Evolutionary conservation across 2,113 vertebrate species (phyloP).

Genomic region (Connochaetes taurinus): DNA sequence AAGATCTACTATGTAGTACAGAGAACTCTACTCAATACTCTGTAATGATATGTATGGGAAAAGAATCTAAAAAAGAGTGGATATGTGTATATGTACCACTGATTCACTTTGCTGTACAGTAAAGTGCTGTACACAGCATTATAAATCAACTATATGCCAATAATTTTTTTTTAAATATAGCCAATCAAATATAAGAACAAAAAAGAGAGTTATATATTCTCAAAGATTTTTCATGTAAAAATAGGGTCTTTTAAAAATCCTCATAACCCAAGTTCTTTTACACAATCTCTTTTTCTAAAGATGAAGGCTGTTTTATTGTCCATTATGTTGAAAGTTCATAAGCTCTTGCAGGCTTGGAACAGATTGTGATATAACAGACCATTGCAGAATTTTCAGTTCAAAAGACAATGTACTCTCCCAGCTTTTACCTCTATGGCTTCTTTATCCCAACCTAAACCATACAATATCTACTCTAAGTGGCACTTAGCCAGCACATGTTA

Average conservation of each 20-base stretch:
- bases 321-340: not conserved
- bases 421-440: not conserved
- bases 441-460: not conserved
- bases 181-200: not conserved
- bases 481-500: not conserved
- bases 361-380: not conserved
- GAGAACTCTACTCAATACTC: not conserved
- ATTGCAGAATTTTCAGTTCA: not conserved
- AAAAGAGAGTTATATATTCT: not conserved
- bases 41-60: not conserved
- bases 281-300: not conserved
- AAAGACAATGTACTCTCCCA: not conserved
- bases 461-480: not conserved
- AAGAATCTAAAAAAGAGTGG: not conserved
- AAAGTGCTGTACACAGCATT: not conserved
- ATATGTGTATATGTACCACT: not conserved
- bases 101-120: not conserved
- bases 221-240: not conserved
- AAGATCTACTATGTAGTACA: not conserved
- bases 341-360: not conserved
- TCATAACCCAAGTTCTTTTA: not conserved
- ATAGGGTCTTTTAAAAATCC: not conserved
- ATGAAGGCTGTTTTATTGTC: not conserved
- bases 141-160: not conserved
- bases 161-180: fast-evolving